Conservation (phyloP, 1,140 invertebrate species). For the Scaptomyza graminum region DNA sequence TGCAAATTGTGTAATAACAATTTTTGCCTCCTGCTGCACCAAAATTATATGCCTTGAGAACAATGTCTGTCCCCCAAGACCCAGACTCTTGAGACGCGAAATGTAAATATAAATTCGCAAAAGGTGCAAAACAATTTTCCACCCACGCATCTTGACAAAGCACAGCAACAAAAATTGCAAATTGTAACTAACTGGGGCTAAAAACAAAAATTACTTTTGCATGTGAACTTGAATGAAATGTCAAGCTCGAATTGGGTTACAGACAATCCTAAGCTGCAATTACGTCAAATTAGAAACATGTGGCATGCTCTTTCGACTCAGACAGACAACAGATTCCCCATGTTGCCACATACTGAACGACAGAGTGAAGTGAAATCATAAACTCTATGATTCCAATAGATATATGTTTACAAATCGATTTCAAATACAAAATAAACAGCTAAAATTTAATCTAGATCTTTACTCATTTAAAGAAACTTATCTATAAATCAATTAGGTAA, state of each 20-base stretch:
- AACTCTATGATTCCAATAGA: too few species aligned
- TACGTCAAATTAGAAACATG: slow-evolving; percentile 40
- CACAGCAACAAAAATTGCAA: slow-evolving; percentile 20
- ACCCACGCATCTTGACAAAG: slow-evolving; percentile 61
- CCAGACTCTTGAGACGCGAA: slow-evolving; percentile 7
- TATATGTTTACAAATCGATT: not conserved
- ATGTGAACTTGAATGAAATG: slow-evolving; percentile 78
- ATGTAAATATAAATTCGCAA: slow-evolving; percentile 50
- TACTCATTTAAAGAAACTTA: slow-evolving; percentile 25
- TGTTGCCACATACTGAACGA: not conserved
- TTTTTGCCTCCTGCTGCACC: slow-evolving; percentile 47
- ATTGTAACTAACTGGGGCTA: slow-evolving; percentile 19
- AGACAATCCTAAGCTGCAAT: slow-evolving; percentile 60
- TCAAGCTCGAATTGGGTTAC: slow-evolving; percentile 72
- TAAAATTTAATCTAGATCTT: slow-evolving; percentile 25
- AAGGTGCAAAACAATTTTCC: slow-evolving; percentile 77
- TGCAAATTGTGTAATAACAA: slow-evolving; percentile 76
- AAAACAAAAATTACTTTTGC: slow-evolving; percentile 46
- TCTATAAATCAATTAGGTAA: slow-evolving; percentile 35
- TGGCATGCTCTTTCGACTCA: slow-evolving; percentile 22
- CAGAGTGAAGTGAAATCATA: not conserved
- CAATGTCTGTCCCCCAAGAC: slow-evolving; percentile 35
- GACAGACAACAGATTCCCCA: slow-evolving; percentile 15
- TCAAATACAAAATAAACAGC: slow-evolving; percentile 27
- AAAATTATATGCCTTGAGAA: slow-evolving; percentile 48